Evolutionary conservation across 2,113 vertebrate species (phyloP).

Genomic region (Hipposideros armiger): DNA sequence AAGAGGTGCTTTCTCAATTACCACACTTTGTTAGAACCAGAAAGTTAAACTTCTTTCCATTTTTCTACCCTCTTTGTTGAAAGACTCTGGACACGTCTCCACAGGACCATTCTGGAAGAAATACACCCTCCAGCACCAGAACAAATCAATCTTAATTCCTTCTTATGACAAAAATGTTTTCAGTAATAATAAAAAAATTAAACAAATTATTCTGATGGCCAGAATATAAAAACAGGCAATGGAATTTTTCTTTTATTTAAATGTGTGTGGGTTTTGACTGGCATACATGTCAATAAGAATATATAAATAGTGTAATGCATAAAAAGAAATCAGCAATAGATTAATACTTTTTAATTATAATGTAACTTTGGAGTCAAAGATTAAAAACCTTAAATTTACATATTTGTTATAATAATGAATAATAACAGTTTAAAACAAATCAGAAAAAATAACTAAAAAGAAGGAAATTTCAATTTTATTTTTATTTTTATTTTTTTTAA

Average conservation of each 20-base stretch:
- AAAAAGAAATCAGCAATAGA: background rate
- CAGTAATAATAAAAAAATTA: conserved; percentile 6
- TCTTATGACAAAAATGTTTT: background rate
- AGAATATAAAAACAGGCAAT: background rate
- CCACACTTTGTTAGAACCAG: background rate
- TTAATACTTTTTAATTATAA: conserved; percentile 11
- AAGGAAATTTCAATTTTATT: background rate
- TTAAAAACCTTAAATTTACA: background rate
- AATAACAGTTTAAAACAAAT: background rate
- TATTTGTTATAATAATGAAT: conserved; percentile 28
- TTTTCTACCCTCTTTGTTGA: conserved; percentile 13
- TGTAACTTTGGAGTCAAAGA: background rate
- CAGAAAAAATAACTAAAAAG: conserved; percentile 15
- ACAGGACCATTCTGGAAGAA: background rate
- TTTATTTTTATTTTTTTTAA: too few species aligned
- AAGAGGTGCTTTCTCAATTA: background rate
- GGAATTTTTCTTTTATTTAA: conserved; percentile 4
- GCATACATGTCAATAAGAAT: background rate
- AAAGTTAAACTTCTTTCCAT: background rate
- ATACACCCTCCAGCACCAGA: background rate
- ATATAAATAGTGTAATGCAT: background rate
- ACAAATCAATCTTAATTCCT: background rate
- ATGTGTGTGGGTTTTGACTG: background rate
- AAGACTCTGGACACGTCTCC: background rate
- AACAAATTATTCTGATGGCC: background rate